Conservation (phyloP, 2,113 vertebrate species). For the Ophiodon elongatus region DNA sequence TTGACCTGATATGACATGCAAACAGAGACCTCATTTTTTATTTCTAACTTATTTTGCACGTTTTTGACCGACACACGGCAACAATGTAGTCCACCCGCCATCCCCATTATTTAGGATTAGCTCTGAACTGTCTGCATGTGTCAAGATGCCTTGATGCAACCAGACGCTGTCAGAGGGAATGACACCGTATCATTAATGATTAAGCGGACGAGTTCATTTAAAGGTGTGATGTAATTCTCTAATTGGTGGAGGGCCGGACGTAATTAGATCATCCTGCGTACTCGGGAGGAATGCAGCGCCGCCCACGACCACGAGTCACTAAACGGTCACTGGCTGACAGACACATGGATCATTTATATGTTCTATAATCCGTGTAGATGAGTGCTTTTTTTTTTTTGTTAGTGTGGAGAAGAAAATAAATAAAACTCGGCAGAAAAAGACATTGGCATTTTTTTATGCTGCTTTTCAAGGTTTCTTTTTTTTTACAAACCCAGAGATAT, state of each 20-base stretch:
- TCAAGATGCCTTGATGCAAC: conserved; percentile 65
- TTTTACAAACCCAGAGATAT: neutral
- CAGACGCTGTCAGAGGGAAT: conserved; percentile 52
- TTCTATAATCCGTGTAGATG: neutral
- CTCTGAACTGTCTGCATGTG: conserved; percentile 41
- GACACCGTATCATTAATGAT: conserved; percentile 75
- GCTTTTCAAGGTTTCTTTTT: neutral
- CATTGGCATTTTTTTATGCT: neutral
- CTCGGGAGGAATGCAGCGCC: conserved; percentile 9
- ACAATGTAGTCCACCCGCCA: neutral
- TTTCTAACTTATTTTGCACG: neutral
- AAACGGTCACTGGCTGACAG: conserved; percentile 14
- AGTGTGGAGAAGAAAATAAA: neutral
- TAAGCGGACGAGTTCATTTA: conserved; percentile 68
- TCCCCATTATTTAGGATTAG: conserved; percentile 35
- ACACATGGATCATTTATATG: neutral
- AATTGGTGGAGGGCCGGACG: conserved; percentile 60
- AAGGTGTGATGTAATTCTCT: conserved; percentile 77
- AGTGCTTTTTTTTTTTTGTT: neutral
- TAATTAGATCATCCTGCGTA: conserved; percentile 69
- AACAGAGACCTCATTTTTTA: neutral
- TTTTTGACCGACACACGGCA: conserved; percentile 1
- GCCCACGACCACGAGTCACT: conserved; percentile 21
- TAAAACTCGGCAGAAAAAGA: neutral
- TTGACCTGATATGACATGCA: conserved; percentile 2